These are phyloP conservation scores for Drosophila nigrodunni DNA, from an alignment of 1,140 invertebrate genomes.

Conservation along the genomic window DNA sequence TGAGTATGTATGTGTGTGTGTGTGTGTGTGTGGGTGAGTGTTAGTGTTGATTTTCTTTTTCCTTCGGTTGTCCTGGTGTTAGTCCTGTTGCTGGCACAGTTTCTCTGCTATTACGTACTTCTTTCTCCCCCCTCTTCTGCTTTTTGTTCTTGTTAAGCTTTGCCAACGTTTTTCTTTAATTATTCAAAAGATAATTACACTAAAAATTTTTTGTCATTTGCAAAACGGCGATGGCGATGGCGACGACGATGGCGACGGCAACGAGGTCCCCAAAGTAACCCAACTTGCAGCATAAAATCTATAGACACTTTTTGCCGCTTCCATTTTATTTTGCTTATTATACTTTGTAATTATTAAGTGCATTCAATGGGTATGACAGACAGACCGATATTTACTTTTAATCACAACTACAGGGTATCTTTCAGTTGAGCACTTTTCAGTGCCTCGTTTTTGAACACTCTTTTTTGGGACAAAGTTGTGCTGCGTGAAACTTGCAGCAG, in stretches of 20 bases:
- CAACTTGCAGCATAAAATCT: constrained; percentile 61
- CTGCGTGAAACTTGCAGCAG: constrained; percentile 57
- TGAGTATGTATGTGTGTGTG: neutral
- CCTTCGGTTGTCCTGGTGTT: constrained; percentile 21
- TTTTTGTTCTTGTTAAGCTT: constrained; percentile 55
- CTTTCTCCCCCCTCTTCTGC: constrained; percentile 4
- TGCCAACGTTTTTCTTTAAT: constrained; percentile 80
- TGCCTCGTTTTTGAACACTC: constrained; percentile 16
- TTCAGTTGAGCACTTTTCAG: constrained; percentile 14
- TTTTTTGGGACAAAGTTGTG: constrained; percentile 47
- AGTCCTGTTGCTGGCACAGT: constrained; percentile 42
- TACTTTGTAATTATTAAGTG: neutral
- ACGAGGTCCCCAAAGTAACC: constrained; percentile 48
- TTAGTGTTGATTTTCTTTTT: constrained; percentile 6
- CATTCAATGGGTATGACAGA: neutral
- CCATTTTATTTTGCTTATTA: constrained; percentile 11
- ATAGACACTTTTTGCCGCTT: constrained; percentile 51
- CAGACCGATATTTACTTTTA: neutral
- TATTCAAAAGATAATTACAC: constrained; percentile 83
- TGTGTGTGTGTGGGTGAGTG: constrained; percentile 6
- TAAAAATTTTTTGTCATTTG: constrained; percentile 74
- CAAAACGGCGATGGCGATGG: constrained; percentile 47
- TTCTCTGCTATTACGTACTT: constrained; percentile 47
- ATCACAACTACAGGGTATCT: constrained; percentile 1
- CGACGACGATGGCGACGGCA: constrained; percentile 14